These are phyloP conservation scores for Mormyrus iriodes DNA, from an alignment of 2,113 vertebrate species.

Conservation along the genomic window DNA sequence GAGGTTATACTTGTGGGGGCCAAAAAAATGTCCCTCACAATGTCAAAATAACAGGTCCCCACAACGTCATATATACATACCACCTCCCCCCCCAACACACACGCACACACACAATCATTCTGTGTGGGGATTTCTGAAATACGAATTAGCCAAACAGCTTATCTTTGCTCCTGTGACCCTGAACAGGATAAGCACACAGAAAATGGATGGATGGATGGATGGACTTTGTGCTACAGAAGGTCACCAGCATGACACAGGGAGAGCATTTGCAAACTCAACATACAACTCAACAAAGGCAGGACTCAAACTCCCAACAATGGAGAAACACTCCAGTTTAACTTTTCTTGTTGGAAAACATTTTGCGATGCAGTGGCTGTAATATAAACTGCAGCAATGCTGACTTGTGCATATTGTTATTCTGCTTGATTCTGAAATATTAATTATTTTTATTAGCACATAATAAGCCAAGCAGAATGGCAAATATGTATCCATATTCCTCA, in stretches of 20 bases:
- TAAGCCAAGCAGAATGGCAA: background rate
- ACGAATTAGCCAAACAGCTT: too few relatives aligned
- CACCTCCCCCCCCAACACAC: background rate
- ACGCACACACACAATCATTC: background rate
- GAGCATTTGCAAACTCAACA: background rate
- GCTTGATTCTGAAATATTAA: background rate
- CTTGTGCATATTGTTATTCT: background rate
- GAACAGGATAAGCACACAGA: background rate
- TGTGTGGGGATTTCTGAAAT: background rate
- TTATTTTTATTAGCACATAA: background rate
- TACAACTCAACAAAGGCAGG: background rate
- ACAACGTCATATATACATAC: background rate
- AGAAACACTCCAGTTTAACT: background rate
- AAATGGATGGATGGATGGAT: background rate
- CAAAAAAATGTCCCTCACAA: background rate
- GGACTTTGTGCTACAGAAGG: background rate
- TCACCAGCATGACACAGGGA: background rate
- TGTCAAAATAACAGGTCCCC: too few relatives aligned
- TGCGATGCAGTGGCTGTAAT: background rate
- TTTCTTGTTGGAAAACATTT: background rate
- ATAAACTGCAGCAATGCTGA: background rate
- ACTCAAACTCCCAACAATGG: background rate
- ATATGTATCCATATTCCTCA: background rate
- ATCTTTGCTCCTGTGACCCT: background rate
- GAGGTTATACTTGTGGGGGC: background rate